A percentile compares a stretch with the other conserved stretches of the same genome.
Evolutionary conservation across 1,140 invertebrate genomes (phyloP).

Genomic region (Pseudomyrmex gracilis): DNA sequence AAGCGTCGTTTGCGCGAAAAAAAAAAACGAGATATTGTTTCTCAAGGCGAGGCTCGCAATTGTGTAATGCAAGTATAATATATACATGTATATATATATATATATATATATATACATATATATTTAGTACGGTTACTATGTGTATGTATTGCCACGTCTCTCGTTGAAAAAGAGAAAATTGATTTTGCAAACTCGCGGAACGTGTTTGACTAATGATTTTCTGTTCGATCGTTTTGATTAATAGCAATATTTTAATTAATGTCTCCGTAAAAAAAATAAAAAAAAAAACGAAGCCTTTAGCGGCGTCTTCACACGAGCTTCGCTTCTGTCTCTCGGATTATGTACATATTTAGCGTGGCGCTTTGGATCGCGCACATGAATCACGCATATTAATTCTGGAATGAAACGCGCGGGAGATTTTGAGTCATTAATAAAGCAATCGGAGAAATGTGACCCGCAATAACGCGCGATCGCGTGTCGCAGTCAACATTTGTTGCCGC

Average conservation of each 20-base stretch:
- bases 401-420: constrained; percentile 1
- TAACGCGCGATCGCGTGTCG: neutral
- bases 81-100: neutral
- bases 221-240: neutral
- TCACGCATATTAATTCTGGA: constrained; percentile 31
- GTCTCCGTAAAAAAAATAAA: no score
- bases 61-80: neutral
- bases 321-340: constrained; percentile 16
- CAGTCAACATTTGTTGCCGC: no score
- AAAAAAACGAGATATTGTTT: constrained; percentile 48
- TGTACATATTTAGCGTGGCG: constrained; percentile 38
- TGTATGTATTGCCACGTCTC: neutral
- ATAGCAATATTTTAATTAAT: neutral
- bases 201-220: no score
- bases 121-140: neutral
- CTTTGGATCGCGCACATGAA: constrained; percentile 26
- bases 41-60: constrained; percentile 35
- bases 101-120: neutral
- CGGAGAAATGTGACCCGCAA: neutral
- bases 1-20: constrained; percentile 2
- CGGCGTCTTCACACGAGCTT: neutral
- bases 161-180: no score
- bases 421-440: constrained; percentile 34
- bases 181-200: no score
- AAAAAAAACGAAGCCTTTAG: no score